Conservation (phyloP, 2,113 vertebrate species). For the Hippocampus barbouri region DNA sequence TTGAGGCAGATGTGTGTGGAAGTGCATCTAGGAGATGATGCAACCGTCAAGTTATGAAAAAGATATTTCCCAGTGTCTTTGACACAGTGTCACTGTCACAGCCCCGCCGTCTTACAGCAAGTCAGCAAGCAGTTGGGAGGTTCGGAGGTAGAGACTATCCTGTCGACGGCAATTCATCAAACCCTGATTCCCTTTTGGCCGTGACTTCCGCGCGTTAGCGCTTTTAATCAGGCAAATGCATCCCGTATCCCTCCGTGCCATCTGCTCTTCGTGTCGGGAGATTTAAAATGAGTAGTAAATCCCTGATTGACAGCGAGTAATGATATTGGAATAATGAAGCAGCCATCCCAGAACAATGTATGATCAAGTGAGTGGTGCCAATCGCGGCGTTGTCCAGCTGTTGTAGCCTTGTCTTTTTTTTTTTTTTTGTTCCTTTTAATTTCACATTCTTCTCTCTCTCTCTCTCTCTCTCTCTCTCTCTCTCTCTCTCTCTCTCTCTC, state of each 20-base stretch:
- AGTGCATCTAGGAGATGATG: slow-evolving; percentile 1
- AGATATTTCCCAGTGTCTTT: slow-evolving; percentile 16
- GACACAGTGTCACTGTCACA: slow-evolving; percentile 25
- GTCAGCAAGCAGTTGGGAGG: slow-evolving; percentile 25
- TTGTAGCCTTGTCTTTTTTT: background rate
- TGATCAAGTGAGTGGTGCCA: slow-evolving; percentile 32
- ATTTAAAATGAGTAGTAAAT: slow-evolving; percentile 37
- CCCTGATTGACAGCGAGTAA: slow-evolving; percentile 49
- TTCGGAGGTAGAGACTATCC: slow-evolving; percentile 33
- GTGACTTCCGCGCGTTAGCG: slow-evolving; percentile 21
- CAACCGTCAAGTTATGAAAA: background rate
- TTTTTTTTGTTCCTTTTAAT: slow-evolving; percentile 20
- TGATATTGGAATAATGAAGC: slow-evolving; percentile 52
- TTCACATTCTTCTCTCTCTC: slow-evolving; percentile 6
- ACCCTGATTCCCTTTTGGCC: slow-evolving; percentile 25
- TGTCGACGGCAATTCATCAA: slow-evolving; percentile 47
- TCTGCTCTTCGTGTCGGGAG: slow-evolving; percentile 36
- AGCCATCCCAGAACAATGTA: slow-evolving; percentile 41
- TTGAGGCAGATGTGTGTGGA: background rate
- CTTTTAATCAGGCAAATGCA: slow-evolving; percentile 45
- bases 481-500: background rate
- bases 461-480: too few species aligned
- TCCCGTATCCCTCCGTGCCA: slow-evolving; percentile 29
- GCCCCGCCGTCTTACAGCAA: slow-evolving; percentile 25
- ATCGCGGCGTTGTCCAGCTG: slow-evolving; percentile 25